These are phyloP conservation scores for Glyptemys insculpta DNA, from an alignment of 2,797 vertebrate genomes.

Conservation along the genomic window DNA sequence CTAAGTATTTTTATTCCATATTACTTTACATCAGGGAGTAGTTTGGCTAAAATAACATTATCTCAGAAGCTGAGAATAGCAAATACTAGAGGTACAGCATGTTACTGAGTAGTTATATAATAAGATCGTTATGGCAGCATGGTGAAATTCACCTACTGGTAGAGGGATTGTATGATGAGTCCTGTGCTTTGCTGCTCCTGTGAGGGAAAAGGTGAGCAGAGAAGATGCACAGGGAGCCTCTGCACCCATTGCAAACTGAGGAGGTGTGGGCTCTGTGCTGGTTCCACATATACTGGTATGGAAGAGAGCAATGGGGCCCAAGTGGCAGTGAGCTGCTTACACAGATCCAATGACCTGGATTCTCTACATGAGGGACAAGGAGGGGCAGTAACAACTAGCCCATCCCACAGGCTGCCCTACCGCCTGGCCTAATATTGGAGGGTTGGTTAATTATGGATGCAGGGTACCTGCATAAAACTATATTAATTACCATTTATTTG, in stretches of 20 bases:
- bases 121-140: neutral
- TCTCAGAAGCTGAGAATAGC: neutral
- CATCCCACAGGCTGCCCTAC: neutral
- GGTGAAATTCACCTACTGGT: neutral
- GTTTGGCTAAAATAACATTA: neutral
- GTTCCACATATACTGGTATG: neutral
- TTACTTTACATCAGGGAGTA: neutral
- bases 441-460: neutral
- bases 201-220: neutral
- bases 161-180: neutral
- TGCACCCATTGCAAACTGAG: neutral
- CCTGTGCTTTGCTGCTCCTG: neutral
- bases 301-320: neutral
- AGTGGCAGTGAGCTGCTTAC: neutral
- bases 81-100: neutral
- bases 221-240: neutral
- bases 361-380: neutral
- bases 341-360: neutral
- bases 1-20: neutral
- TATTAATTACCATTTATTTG: neutral
- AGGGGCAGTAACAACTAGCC: neutral
- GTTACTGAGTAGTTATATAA: neutral
- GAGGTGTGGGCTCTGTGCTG: neutral
- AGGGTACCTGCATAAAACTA: neutral
- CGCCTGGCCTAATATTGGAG: accelerated